Evolutionary conservation across 2,113 vertebrate genomes (phyloP), one percentile per base, ranked within the genome.

Genomic region (Oreochromis aureus): DNA sequence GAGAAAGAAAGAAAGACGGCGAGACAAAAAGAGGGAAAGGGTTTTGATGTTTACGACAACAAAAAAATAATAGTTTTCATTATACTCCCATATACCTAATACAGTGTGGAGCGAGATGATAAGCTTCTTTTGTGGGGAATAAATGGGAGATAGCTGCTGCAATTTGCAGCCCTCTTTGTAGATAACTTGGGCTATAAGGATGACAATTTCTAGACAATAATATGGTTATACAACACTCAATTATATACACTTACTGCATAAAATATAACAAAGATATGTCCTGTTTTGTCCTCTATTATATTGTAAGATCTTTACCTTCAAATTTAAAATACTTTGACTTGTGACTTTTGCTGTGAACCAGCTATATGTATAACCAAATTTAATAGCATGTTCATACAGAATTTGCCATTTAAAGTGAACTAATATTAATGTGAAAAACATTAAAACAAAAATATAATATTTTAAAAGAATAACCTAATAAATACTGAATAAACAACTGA

Each of bases 51-150:
- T 85, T 92, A 58, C 56, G 15, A 85, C 85, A 91, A 85, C 11
- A 58, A n/a, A 30, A 34, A 86, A 91, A 83, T 83, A 83, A 86
- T 80, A 78, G 55, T 76, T 83, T 88, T 82, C 34, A 91, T 84
- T 61, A 81, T 12, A 22, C 16, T 56, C 41, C 18, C 27, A 24
- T 85, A 82, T 58, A 56, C 59, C 54, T 6, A 51, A 80, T 80
- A 63, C 22, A 66, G 54, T 53, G 44, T 34, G n/a, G 10, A 5
- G 22, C 48, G 18, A 56, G 48, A 59, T 78, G 73, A 83, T 85
- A 61, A 79, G 53, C 53, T 76, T 83, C 24, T 82, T 82, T 86
- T 7, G 61, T 63, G 58, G 48, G 54, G 46, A 89, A 59, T 79
- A 83, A 90, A 80, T 71, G 22, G 56, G 46, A 86, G 10, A 59